phyloP scores from a whole-genome alignment of 2,888 invertebrate genomes.

The Drepanosiphum platanoidis region DNA sequence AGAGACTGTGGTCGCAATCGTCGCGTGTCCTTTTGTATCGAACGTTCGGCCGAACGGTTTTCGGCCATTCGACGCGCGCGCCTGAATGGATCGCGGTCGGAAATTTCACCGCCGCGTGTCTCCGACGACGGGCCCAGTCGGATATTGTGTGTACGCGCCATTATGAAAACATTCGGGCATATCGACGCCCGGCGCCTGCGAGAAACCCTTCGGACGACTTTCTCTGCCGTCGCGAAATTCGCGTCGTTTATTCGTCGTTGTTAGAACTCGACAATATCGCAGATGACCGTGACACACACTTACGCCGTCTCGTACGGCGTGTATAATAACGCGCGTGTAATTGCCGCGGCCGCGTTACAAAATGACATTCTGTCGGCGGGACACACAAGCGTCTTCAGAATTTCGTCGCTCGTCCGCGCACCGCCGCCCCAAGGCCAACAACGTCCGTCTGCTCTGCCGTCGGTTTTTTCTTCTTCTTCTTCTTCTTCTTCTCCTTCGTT shows the following conservation, averaged over 20 bases:
- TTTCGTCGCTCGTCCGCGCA: constrained; percentile 2
- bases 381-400: not conserved
- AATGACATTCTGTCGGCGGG: not conserved
- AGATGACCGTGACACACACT: constrained; percentile 45
- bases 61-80: not conserved
- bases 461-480: too few relatives aligned
- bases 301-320: not conserved
- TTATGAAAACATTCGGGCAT: not conserved
- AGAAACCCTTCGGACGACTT: constrained; percentile 43
- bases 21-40: not conserved
- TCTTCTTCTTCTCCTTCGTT: too few relatives aligned
- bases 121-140: too few relatives aligned
- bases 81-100: not conserved
- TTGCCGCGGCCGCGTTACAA: not conserved
- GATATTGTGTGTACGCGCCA: not conserved
- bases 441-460: not conserved
- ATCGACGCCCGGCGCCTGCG: constrained; percentile 27
- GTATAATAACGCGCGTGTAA: too few relatives aligned
- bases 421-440: not conserved
- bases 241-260: not conserved
- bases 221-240: constrained; percentile 24
- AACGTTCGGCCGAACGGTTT: not conserved
- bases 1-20: not conserved
- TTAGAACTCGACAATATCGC: not conserved
- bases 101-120: constrained; percentile 18